Percentiles rank a stretch among this genome's conserved stretches.
Evolutionary conservation across 2,888 invertebrate species (phyloP).

Genomic region (Adineta ricciae): DNA sequence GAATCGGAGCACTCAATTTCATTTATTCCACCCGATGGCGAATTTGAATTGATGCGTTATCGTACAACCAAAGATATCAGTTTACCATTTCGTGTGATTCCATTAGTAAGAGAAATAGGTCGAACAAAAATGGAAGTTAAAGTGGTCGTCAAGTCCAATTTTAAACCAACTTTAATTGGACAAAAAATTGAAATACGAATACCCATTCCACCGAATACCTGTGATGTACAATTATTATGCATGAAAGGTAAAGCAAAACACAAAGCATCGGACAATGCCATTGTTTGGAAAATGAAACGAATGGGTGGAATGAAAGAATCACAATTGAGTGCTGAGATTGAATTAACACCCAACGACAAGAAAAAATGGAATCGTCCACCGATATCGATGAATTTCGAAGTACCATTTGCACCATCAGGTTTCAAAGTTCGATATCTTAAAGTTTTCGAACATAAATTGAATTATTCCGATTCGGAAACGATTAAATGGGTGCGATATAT

Average conservation of each 20-base stretch:
- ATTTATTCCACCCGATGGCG: constrained; percentile 98
- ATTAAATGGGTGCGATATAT: constrained; percentile 99
- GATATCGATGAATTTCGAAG: constrained; percentile 99
- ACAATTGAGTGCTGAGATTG: constrained; percentile 96
- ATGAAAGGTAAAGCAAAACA: constrained; percentile 98
- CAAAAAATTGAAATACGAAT: constrained; percentile 99
- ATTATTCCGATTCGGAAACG: constrained; percentile 99
- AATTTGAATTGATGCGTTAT: constrained; percentile 99
- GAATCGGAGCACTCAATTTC: constrained; percentile 99
- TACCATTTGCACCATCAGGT: constrained; percentile 97
- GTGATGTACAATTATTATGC: constrained; percentile 94
- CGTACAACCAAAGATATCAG: constrained; percentile 99
- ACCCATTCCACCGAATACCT: constrained; percentile 94
- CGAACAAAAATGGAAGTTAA: constrained; percentile 99
- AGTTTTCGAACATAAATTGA: constrained; percentile 96
- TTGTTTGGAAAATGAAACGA: constrained; percentile 74
- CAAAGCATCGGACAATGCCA: constrained; percentile 98
- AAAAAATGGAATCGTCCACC: constrained; percentile 99
- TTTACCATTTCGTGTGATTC: constrained; percentile 95
- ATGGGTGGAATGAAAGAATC: constrained; percentile 88
- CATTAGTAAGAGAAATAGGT: constrained; percentile 65
- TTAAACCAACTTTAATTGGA: constrained; percentile 89
- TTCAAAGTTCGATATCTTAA: constrained; percentile 98
- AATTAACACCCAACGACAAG: constrained; percentile 80
- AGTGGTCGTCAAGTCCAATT: constrained; percentile 95